Conservation (phyloP, 2,888 invertebrate genomes). For the Lypha dubia region DNA sequence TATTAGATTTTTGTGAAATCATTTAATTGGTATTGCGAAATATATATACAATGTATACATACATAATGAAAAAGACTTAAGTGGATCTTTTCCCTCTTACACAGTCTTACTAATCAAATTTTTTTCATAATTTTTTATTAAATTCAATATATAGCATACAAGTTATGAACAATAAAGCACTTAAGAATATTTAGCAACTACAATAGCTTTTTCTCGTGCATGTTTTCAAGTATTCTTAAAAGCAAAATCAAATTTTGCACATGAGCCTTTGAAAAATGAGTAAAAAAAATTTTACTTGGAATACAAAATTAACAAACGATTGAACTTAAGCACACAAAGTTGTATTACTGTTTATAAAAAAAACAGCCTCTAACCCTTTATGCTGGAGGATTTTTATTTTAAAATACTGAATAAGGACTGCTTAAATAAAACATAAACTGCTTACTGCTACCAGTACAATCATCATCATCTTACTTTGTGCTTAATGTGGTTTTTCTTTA, state of each 20-base stretch:
- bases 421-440: constrained; percentile 12
- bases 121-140: neutral
- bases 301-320: constrained; percentile 19
- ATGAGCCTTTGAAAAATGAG: neutral
- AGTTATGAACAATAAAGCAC: constrained; percentile 25
- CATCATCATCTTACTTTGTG: neutral
- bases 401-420: neutral
- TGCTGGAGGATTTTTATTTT: constrained; percentile 12
- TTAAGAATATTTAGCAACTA: constrained; percentile 10
- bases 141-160: neutral
- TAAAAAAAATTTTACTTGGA: neutral
- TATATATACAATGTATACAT: too few species aligned
- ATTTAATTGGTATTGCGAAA: too few species aligned
- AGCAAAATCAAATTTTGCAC: constrained; percentile 44
- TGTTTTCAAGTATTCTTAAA: constrained; percentile 8
- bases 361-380: constrained; percentile 41
- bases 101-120: too few species aligned
- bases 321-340: constrained; percentile 32
- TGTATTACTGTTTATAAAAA: constrained; percentile 31
- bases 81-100: too few species aligned
- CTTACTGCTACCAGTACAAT: neutral
- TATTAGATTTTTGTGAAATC: too few species aligned
- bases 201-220: neutral
- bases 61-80: too few species aligned
- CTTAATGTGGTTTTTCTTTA: neutral